Evolutionary conservation across 1,140 invertebrate species (phyloP).

Genomic region (Paramacrobiotus metropolitanus): DNA sequence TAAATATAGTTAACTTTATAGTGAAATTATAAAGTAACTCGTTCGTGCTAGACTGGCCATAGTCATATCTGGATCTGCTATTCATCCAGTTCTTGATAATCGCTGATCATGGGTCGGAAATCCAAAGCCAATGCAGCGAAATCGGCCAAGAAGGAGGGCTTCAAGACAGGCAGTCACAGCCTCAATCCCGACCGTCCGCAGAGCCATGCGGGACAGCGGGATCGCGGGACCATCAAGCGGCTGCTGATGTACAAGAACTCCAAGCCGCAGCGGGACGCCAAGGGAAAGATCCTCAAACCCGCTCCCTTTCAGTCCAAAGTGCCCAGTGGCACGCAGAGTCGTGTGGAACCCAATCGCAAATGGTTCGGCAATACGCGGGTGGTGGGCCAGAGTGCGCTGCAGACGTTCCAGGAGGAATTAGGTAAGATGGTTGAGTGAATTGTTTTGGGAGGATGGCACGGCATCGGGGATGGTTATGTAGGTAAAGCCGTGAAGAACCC

Average conservation of each 20-base stretch:
- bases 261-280: constrained; percentile 57
- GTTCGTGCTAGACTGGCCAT: too few relatives aligned
- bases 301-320: constrained; percentile 81
- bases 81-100: too few relatives aligned
- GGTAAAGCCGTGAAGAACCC: constrained; percentile 75
- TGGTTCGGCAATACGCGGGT: constrained; percentile 70
- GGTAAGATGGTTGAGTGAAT: too few relatives aligned
- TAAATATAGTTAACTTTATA: too few relatives aligned
- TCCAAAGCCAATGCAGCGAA: too few relatives aligned
- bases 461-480: too few relatives aligned
- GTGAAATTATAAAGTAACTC: too few relatives aligned
- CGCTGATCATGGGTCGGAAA: too few relatives aligned
- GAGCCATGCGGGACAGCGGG: constrained; percentile 44
- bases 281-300: constrained; percentile 71
- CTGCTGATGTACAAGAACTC: constrained; percentile 93
- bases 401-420: constrained; percentile 90
- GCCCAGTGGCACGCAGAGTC: constrained; percentile 62
- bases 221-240: constrained; percentile 77
- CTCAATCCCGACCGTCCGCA: constrained; percentile 61
- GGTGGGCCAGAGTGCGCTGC: constrained; percentile 74
- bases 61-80: too few relatives aligned
- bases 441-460: too few relatives aligned
- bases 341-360: constrained; percentile 85
- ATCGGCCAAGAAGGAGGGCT: constrained; percentile 9
- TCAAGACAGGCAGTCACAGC: constrained; percentile 36